Evolutionary conservation across 2,113 vertebrate species (phyloP).

Genomic region (Notarius quadriscutis): DNA sequence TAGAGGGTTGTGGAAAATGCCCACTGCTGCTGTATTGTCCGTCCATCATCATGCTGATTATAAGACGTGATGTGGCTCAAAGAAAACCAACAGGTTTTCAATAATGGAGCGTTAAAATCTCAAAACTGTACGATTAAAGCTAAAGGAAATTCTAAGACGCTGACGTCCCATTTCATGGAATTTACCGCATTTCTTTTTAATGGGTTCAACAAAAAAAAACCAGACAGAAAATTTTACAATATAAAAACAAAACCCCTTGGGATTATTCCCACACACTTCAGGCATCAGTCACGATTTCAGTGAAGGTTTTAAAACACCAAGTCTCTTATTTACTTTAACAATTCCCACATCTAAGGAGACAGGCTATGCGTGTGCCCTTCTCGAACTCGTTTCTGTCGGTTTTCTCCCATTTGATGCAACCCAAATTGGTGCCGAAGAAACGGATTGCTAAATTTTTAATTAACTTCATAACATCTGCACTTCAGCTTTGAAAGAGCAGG

Average conservation of each 20-base stretch:
- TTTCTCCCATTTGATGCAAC: conserved; percentile 78
- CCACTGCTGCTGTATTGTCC: not conserved
- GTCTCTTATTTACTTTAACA: conserved; percentile 46
- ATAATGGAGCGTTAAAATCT: not conserved
- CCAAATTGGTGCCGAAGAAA: conserved; percentile 80
- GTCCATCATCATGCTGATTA: not conserved
- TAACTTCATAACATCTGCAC: conserved; percentile 84
- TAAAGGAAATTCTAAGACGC: not conserved
- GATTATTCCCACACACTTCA: not conserved
- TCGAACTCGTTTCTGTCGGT: conserved; percentile 70
- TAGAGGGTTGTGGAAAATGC: conserved; percentile 16
- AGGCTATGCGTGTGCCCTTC: conserved; percentile 60
- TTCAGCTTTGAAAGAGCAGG: conserved; percentile 77
- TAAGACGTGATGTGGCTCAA: conserved; percentile 10
- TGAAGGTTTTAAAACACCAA: not conserved
- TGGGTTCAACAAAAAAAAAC: not conserved
- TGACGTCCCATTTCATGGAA: not conserved
- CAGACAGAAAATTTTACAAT: not conserved
- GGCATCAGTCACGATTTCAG: not conserved
- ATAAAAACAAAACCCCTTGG: not conserved
- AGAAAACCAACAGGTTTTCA: conserved; percentile 13
- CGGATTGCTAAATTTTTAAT: conserved; percentile 84
- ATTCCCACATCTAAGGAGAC: conserved; percentile 62
- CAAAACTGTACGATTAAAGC: not conserved
- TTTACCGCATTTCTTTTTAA: not conserved